Evolutionary conservation across 2,113 vertebrate genomes (phyloP).

Genomic region (Limanda limanda): DNA sequence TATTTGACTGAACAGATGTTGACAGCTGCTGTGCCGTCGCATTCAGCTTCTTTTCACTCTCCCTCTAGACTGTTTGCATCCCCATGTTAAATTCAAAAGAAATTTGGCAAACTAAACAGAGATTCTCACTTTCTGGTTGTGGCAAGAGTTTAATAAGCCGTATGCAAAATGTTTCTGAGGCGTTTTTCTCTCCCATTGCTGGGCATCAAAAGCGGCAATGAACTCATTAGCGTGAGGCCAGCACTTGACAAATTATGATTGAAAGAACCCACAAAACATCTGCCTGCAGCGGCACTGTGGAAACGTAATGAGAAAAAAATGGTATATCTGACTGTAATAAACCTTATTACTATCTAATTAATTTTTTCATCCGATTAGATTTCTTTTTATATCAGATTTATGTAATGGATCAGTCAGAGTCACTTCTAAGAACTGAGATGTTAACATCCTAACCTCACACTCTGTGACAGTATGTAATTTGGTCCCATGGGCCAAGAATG

Average conservation of each 20-base stretch:
- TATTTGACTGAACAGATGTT: neutral
- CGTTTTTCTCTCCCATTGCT: neutral
- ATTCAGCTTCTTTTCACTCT: neutral
- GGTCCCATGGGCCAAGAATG: no score
- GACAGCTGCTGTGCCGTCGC: neutral
- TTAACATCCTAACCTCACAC: slow-evolving; percentile 1
- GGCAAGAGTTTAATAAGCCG: neutral
- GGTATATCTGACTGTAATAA: neutral
- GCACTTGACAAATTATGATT: no score
- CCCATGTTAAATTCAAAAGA: no score
- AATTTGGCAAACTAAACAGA: neutral
- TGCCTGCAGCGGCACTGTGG: no score
- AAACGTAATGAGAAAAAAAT: neutral
- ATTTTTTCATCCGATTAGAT: no score
- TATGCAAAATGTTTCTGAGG: neutral
- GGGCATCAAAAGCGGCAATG: neutral
- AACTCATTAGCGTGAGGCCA: neutral
- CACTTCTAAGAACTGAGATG: slow-evolving; percentile 13
- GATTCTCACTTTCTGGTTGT: neutral
- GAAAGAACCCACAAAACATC: no score
- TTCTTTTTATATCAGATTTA: neutral
- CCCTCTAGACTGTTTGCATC: neutral
- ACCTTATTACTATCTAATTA: neutral
- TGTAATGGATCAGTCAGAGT: slow-evolving; percentile 1
- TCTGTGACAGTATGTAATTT: no score